These are phyloP conservation scores for Anoplius nigerrimus DNA, from an alignment of 2,888 invertebrate genomes.

Conservation along the genomic window DNA sequence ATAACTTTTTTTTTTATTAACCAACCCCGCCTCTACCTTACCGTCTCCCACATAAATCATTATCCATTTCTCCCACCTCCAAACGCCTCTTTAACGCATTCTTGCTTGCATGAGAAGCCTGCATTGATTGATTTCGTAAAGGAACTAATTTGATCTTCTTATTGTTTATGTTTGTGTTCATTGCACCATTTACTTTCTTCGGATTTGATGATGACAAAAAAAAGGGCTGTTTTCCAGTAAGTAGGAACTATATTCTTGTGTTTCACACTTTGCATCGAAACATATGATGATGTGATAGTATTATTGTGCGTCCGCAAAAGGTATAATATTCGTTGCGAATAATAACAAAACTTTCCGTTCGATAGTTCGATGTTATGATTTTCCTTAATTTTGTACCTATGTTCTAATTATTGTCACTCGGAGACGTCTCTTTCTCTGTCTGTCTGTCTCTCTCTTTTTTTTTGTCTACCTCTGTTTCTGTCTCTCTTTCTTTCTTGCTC, in stretches of 20 bases:
- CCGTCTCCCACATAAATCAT: constrained; percentile 6
- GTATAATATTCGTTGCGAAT: constrained; percentile 46
- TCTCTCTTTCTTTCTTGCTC: constrained; percentile 27
- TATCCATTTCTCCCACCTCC: constrained; percentile 39
- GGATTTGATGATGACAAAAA: constrained; percentile 76
- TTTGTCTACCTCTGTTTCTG: constrained; percentile 34
- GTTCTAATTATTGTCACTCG: constrained; percentile 54
- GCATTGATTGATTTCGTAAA: constrained; percentile 74
- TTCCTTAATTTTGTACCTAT: constrained; percentile 45
- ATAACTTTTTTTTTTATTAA: constrained; percentile 70
- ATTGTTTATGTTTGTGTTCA: constrained; percentile 81
- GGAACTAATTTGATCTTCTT: constrained; percentile 80
- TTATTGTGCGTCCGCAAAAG: constrained; percentile 46
- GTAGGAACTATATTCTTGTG: constrained; percentile 76
- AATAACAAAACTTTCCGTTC: constrained; percentile 48
- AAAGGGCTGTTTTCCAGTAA: constrained; percentile 86
- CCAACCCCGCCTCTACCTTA: constrained; percentile 9
- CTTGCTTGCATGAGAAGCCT: constrained; percentile 74
- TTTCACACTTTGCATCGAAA: constrained; percentile 61
- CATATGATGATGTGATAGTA: constrained; percentile 41
- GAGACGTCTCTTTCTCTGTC: constrained; percentile 47
- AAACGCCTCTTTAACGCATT: constrained; percentile 72
- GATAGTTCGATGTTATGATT: constrained; percentile 36
- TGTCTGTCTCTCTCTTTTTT: constrained; percentile 33
- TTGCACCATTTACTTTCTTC: constrained; percentile 80